Evolutionary conservation across 2,797 vertebrate species (phyloP), one percentile per base, ranked within the genome.

Genomic region (Melanotaenia trifasciata): DNA sequence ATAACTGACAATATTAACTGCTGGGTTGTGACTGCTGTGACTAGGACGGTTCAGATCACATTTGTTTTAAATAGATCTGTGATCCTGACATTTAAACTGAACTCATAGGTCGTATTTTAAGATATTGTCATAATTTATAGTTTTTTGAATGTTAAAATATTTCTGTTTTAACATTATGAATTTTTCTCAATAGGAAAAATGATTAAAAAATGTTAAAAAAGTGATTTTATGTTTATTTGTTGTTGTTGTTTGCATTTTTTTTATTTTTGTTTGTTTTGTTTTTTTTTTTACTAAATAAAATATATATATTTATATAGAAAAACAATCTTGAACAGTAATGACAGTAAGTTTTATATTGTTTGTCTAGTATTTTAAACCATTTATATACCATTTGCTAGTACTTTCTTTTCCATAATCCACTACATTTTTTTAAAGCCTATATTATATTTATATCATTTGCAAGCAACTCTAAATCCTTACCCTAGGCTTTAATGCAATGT

Each of bases 41-140:
- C 77, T 74, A 63, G 81, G 87, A 87, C 85, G 80, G 68, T 86
- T 86, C 66, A 82, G 30, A 80, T 89, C 70, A 80, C 70, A 68
- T 88, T 89, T 81, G 84, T 76, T 66, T 62, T 76, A 85, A 88
- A 89, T 74, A 84, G 76, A 79, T 54, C 18, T 22, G 2, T 64
- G 76, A 78, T 84, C 74, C 84, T 1, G 11, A 67, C 50, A 36
- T 64, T 58, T 65, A 32, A 72, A 70, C 66, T 58, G 66, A 78
- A 74, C 70, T 61, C 35, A 59, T 60, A 50, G 66, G 43, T 74
- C 67, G 1, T 63, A 70, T 64, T 70, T 66, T 35, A 64, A 40
- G 28, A 11, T 67, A 58, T 54, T 26, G 67, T 36, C 8, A 50
- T 0, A 9, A 50, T 50, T 4, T 50, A 22, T 50, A n/a, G 45